These are phyloP conservation scores for Sinocyclocheilus maitianheensis DNA, from an alignment of 2,113 vertebrate genomes.

Conservation along the genomic window DNA sequence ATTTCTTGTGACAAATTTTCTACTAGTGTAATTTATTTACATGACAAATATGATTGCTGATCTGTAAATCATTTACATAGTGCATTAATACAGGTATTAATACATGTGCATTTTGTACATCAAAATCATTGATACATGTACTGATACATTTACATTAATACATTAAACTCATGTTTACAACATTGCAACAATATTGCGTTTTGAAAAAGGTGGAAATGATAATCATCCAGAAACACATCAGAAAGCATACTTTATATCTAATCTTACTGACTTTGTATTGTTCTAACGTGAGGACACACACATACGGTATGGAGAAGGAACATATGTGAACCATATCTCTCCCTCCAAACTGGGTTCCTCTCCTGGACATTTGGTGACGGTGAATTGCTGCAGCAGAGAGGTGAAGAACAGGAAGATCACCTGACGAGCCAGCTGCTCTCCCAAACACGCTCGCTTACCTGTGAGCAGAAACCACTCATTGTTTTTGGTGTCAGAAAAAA, in stretches of 20 bases:
- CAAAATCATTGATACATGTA: background rate
- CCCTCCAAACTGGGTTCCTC: conserved; percentile 48
- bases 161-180: background rate
- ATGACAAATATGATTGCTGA: background rate
- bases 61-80: background rate
- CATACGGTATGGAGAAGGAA: conserved; percentile 61
- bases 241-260: background rate
- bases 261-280: background rate
- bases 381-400: conserved; percentile 21
- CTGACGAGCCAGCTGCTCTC: conserved; percentile 52
- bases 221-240: background rate
- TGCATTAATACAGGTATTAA: background rate
- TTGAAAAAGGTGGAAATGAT: background rate
- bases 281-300: conserved; percentile 62
- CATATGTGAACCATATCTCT: accelerated
- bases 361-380: conserved; percentile 50
- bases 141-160: background rate
- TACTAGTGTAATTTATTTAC: background rate
- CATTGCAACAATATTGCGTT: background rate
- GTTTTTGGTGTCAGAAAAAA: background rate
- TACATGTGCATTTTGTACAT: background rate
- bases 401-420: conserved; percentile 52
- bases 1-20: background rate
- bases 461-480: background rate
- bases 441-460: conserved; percentile 54